Evolutionary conservation across 2,113 vertebrate genomes (phyloP).

Genomic region (Oncorhynchus tshawytscha): DNA sequence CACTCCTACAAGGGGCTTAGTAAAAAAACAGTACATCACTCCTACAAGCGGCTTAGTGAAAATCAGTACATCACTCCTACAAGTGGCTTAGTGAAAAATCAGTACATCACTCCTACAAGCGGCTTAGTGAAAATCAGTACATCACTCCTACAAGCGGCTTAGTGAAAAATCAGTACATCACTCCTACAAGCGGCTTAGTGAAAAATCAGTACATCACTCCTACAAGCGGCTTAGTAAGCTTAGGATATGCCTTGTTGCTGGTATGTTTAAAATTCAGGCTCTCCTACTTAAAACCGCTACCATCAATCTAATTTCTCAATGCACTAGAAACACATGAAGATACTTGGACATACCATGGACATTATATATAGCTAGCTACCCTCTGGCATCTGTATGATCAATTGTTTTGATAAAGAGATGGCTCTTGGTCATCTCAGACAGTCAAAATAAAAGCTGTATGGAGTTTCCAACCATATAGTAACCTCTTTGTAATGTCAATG

Average conservation of each 20-base stretch:
- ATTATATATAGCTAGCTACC: background rate
- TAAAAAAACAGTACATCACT: constrained; percentile 23
- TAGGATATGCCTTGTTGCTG: constrained; percentile 26
- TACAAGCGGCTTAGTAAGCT: constrained; percentile 21
- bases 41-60: too few relatives aligned
- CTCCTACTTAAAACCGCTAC: constrained; percentile 36
- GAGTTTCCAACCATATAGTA: background rate
- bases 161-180: constrained; percentile 9
- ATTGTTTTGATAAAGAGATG: background rate
- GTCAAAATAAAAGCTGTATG: constrained; percentile 24
- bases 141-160: constrained; percentile 30
- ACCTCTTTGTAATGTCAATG: constrained; percentile 28
- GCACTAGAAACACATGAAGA: background rate
- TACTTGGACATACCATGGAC: background rate
- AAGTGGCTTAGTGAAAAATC: too few relatives aligned
- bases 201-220: background rate
- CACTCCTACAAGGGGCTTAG: constrained; percentile 57
- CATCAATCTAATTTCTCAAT: background rate
- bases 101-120: too few relatives aligned
- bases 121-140: too few relatives aligned
- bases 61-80: too few relatives aligned
- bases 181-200: too few relatives aligned
- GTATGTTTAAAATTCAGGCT: constrained; percentile 44
- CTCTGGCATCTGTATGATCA: background rate
- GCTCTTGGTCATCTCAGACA: constrained; percentile 23